Base-by-base conservation (phyloP, 2,797 vertebrate species). In the Eidolon dupreanum region DNA sequence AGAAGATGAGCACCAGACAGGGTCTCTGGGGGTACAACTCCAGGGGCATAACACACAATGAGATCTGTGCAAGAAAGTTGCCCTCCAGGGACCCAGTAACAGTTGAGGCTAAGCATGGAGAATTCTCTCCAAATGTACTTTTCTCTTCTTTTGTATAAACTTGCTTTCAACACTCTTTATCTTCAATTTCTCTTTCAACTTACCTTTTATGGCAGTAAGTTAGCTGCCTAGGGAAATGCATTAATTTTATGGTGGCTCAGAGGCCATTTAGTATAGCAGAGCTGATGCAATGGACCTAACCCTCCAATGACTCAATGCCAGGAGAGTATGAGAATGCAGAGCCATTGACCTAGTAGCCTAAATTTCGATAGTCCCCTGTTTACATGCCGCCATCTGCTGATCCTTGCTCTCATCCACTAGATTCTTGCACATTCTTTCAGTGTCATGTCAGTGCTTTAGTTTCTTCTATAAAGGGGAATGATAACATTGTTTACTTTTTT, bases 161-260 rank as follows among this genome's bases (percentile, higher is more conserved):
- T 86, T 53, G 3, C n/a, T 88, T 36, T 82, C 55, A 36, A 22
- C 5, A 36, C 5, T 8, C 82, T 57, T 77, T n/a, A 36, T 41
- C 63, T 87, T 79, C 8, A 22, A 2, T 83, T 86, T 93, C 46
- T 82, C 77, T 92, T 8, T 19, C 59, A 57, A 6, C 36, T 88
- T 89, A 36, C 5, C 71, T 63, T 86, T 46, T 90, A 57, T 49
- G 66, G 33, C 31, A 74, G 51, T n/a, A 24, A 81, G 15, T 28
- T 38, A 51, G 41, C 6, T 87, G 63, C 33, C 6, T 41, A 26
- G 20, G 26, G 31, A 89, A 90, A 87, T 43, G 71, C 8, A 8
- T 77, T 77, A 3, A 55, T 83, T 82, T 75, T 11, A n/a, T 33
- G 19, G 10, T 84, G 57, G 33, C 55, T 65, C 51, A 19, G 79